Percentiles rank a stretch among this genome's conserved stretches.
These are phyloP conservation scores for Hemibagrus guttatus DNA, from an alignment of 2,797 vertebrate genomes.

Conservation along the genomic window DNA sequence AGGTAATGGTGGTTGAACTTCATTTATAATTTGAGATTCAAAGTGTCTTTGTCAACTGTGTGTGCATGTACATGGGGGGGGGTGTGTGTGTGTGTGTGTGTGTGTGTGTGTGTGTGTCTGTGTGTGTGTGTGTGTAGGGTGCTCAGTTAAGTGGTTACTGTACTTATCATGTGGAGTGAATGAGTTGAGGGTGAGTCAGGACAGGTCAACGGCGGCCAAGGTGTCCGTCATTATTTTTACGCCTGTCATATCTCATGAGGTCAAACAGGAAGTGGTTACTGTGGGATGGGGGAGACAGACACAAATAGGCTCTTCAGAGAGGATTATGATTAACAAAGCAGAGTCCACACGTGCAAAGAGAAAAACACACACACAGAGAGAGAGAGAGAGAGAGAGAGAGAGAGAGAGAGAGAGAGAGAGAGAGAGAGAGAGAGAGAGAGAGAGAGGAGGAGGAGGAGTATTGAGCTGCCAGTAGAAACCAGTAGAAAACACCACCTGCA, in stretches of 20 bases:
- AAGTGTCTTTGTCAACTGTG: neutral
- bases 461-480: constrained; percentile 53
- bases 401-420: constrained; percentile 26
- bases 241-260: constrained; percentile 98
- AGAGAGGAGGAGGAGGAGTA: constrained; percentile 24
- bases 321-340: constrained; percentile 96
- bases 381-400: constrained; percentile 23
- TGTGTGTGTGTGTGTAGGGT: neutral
- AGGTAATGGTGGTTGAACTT: neutral
- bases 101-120: neutral
- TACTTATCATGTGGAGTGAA: constrained; percentile 85
- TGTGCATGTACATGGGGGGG: neutral
- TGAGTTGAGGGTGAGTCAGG: constrained; percentile 90
- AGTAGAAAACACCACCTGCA: neutral
- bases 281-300: constrained; percentile 93
- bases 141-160: constrained; percentile 68
- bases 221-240: constrained; percentile 99
- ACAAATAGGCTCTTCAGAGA: constrained; percentile 85
- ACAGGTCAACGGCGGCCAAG: constrained; percentile 80
- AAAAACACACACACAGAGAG: constrained; percentile 51
- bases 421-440: constrained; percentile 20
- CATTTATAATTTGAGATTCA: neutral
- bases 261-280: constrained; percentile 85
- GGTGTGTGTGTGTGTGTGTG: neutral
- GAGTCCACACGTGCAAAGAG: constrained; percentile 89